These are phyloP conservation scores for Platysteira castanea DNA, from an alignment of 2,113 vertebrate species.

Conservation along the genomic window DNA sequence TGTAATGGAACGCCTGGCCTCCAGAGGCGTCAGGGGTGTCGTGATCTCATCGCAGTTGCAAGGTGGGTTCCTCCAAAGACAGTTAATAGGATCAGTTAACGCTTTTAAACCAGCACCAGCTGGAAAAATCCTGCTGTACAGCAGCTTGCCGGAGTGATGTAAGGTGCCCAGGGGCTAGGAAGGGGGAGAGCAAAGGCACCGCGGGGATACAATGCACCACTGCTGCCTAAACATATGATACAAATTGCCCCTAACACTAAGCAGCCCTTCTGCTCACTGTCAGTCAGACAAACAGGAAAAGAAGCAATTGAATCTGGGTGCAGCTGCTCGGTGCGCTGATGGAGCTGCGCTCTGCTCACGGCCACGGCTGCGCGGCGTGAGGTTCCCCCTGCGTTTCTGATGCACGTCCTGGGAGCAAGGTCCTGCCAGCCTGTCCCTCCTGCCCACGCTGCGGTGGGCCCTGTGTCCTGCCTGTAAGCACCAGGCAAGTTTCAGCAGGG, in stretches of 20 bases:
- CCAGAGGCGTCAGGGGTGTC: background rate
- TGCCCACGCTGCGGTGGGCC: background rate
- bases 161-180: background rate
- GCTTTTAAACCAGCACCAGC: background rate
- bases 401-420: rapidly evolving
- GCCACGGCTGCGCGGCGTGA: rapidly evolving
- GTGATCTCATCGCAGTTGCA: background rate
- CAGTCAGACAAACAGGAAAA: background rate
- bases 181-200: background rate
- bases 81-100: background rate
- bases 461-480: background rate
- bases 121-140: background rate
- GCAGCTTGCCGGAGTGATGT: background rate
- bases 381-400: rapidly evolving
- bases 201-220: rapidly evolving
- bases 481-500: background rate
- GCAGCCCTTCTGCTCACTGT: background rate
- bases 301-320: background rate
- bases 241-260: background rate
- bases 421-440: rapidly evolving
- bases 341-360: background rate
- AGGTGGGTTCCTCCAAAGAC: background rate
- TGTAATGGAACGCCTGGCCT: background rate
- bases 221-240: background rate
- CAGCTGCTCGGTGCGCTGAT: background rate